Evolutionary conservation across 2,797 vertebrate species (phyloP), one percentile per base, ranked within the genome.

Genomic region (Pangasius krempfi): DNA sequence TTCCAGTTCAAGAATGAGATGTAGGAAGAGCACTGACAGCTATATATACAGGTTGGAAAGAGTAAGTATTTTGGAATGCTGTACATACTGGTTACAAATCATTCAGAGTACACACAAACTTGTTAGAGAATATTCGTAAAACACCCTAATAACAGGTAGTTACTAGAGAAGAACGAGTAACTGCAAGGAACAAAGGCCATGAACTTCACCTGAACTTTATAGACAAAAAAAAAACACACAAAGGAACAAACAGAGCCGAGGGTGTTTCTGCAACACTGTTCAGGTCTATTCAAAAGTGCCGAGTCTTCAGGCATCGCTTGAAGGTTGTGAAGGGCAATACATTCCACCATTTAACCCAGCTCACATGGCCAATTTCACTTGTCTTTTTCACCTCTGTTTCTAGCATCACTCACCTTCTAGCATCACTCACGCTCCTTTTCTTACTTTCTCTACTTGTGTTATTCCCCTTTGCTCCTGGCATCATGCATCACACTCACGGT

Each of bases 401-500:
- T 52, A 62, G 37, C 33, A 25, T 82, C 37, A 44, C 80, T 44
- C 56, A 62, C 80, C 37, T 62, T 83, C 27, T 52, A 62, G 37
- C 33, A 25, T 82, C 37, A 44, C 80, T 44, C 56, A 62, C 80
- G 58, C 22, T 76, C 50, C 4, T 82, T 40, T n/a, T 40, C 68
- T 47, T 68, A 2, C 86, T 68, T 30, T 72, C 58, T 68, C 3
- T 40, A 7, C 22, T 52, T 70, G 20, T 70, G 56, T 70, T 50
- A 18, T 84, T 68, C 4, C 22, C 4, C 44, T 64, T 68, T 33
- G 16, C 87, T 66, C 64, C 79, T 10, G 4, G n/a, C 75, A 20
- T 73, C 52, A 60, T 87, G 89, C 89, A 85, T 70, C 37, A 84
- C 62, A 72, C 81, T 86, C 89, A 87, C 86, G 20, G 75, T 83